These are phyloP conservation scores for Tamias sibiricus DNA, from an alignment of 2,113 vertebrate species.

Conservation along the genomic window DNA sequence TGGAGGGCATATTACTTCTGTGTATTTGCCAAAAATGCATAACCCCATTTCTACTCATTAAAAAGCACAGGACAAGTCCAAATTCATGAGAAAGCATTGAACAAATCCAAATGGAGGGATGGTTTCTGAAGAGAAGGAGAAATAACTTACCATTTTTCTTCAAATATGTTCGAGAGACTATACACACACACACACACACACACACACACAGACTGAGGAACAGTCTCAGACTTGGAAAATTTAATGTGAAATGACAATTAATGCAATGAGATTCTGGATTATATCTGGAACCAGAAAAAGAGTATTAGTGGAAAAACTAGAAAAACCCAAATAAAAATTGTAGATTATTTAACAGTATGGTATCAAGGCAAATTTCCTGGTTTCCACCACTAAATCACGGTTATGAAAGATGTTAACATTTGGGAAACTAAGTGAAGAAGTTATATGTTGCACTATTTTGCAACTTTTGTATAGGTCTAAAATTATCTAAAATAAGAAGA, in stretches of 20 bases:
- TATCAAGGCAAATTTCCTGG: neutral
- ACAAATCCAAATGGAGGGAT: neutral
- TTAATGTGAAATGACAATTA: no score
- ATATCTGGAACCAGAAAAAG: no score
- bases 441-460: neutral
- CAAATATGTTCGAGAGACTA: no score
- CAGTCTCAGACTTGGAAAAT: neutral
- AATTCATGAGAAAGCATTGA: neutral
- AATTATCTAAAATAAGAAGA: neutral
- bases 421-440: neutral
- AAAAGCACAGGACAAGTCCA: no score
- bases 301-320: no score
- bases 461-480: neutral
- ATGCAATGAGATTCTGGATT: no score
- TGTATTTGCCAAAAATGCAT: no score
- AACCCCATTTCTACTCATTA: no score
- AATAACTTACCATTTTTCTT: no score
- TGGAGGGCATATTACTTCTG: no score
- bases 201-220: neutral
- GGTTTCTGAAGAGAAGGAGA: neutral
- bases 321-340: neutral
- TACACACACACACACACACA: no score
- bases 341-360: neutral
- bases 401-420: neutral
- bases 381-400: neutral